A percentile compares a stretch with the other conserved stretches of the same genome.
phyloP scores from a whole-genome alignment of 2,797 vertebrate genomes.

The Anisognathus igniventris region DNA sequence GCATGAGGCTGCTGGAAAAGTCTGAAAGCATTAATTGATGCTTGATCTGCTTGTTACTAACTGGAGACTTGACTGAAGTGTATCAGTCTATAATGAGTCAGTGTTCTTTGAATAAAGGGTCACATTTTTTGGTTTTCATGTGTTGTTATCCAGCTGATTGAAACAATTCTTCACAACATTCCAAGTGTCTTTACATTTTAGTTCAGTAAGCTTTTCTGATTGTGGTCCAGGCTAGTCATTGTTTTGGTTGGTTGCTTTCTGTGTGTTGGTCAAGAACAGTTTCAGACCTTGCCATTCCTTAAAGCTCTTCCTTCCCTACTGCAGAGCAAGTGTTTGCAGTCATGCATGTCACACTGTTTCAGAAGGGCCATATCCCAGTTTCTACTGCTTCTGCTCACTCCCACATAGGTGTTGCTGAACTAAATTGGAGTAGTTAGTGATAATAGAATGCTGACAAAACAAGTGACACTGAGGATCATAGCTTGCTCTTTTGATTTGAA shows the following conservation, averaged over 20 bases:
- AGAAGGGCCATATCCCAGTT: not conserved
- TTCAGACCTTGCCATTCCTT: not conserved
- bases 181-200: not conserved
- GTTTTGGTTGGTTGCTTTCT: not conserved
- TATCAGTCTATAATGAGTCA: not conserved
- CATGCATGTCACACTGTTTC: rapidly evolving
- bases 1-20: conserved; percentile 59
- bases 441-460: not conserved
- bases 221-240: not conserved
- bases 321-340: not conserved
- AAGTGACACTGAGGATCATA: not conserved
- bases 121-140: not conserved
- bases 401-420: not conserved
- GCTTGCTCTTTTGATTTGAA: not conserved
- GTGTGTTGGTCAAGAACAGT: not conserved
- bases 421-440: not conserved
- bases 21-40: conserved; percentile 30
- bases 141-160: not conserved
- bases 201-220: not conserved
- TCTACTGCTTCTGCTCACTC: not conserved
- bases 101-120: not conserved
- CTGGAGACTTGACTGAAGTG: not conserved
- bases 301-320: not conserved
- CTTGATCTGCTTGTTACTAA: conserved; percentile 53
- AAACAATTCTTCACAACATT: not conserved